phyloP scores from a whole-genome alignment of 2,888 invertebrate genomes.

The Hipparchia sbordonii region DNA sequence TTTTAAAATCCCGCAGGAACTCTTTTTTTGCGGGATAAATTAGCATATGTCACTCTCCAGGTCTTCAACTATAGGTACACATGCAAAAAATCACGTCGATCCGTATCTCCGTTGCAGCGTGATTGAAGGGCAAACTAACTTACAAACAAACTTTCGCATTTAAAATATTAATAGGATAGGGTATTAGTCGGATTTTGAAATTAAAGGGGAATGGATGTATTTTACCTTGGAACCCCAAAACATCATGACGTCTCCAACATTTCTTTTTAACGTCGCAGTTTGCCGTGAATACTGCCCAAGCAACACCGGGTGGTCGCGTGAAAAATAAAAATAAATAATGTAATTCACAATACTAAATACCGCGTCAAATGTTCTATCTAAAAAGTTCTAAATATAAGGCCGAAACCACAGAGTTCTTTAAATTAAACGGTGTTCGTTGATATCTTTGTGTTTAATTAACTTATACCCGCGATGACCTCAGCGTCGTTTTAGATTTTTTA shows the following conservation, averaged over 20 bases:
- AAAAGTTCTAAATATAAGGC: constrained; percentile 1
- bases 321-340: not conserved
- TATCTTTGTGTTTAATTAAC: too few relatives aligned
- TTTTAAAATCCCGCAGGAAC: too few relatives aligned
- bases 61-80: too few relatives aligned
- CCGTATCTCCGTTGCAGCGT: too few relatives aligned
- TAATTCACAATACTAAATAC: not conserved
- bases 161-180: too few relatives aligned
- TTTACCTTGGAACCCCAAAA: constrained; percentile 8
- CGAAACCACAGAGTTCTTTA: not conserved
- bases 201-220: not conserved
- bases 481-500: too few relatives aligned
- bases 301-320: constrained; percentile 28
- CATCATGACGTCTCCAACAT: constrained; percentile 19
- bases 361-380: not conserved
- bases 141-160: too few relatives aligned
- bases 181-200: not conserved
- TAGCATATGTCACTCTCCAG: too few relatives aligned
- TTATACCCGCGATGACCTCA: too few relatives aligned
- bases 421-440: not conserved
- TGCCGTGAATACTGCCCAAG: constrained; percentile 20
- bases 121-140: too few relatives aligned
- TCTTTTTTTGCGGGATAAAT: too few relatives aligned
- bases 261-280: constrained; percentile 11
- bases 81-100: too few relatives aligned